These are phyloP conservation scores for Porites divaricata DNA, from an alignment of 92 coral and sea anemone genomes.

Conservation along the genomic window DNA sequence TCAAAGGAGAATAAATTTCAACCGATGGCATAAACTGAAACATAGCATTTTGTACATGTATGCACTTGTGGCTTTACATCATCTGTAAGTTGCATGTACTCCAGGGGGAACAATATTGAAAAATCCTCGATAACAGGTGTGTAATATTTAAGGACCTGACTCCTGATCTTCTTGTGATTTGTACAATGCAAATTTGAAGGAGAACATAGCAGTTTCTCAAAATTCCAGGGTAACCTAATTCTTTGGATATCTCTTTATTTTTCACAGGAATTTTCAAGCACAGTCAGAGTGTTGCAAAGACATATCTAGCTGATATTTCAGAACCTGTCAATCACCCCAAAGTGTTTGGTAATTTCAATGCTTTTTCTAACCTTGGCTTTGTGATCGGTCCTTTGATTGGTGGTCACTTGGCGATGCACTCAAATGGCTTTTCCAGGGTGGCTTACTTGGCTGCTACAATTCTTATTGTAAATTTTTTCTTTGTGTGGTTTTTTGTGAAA, in stretches of 20 bases:
- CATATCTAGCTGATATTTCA: conserved; percentile 87
- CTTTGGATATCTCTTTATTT: not conserved
- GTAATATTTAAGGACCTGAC: too few species aligned
- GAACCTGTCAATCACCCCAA: conserved; percentile 75
- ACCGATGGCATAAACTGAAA: too few species aligned
- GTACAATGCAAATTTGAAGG: too few species aligned
- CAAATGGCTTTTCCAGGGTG: conserved; percentile 86
- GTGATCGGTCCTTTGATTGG: conserved; percentile 96
- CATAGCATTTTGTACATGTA: too few species aligned
- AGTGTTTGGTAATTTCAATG: conserved; percentile 93
- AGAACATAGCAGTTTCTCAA: too few species aligned
- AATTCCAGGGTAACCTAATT: too few species aligned
- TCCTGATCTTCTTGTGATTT: too few species aligned
- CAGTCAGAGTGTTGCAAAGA: conserved; percentile 85
- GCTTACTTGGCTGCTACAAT: conserved; percentile 66
- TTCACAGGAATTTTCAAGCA: conserved; percentile 89
- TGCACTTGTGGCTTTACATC: too few species aligned
- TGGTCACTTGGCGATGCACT: conserved; percentile 91
- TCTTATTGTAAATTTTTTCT: conserved; percentile 64
- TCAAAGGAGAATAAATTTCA: too few species aligned
- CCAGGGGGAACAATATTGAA: too few species aligned
- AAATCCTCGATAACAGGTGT: too few species aligned
- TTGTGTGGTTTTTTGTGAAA: conserved; percentile 78
- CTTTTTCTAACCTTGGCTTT: conserved; percentile 90
- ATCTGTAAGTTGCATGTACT: too few species aligned